Conservation (phyloP, 1,140 invertebrate genomes). For the Lepidurus packardi region DNA sequence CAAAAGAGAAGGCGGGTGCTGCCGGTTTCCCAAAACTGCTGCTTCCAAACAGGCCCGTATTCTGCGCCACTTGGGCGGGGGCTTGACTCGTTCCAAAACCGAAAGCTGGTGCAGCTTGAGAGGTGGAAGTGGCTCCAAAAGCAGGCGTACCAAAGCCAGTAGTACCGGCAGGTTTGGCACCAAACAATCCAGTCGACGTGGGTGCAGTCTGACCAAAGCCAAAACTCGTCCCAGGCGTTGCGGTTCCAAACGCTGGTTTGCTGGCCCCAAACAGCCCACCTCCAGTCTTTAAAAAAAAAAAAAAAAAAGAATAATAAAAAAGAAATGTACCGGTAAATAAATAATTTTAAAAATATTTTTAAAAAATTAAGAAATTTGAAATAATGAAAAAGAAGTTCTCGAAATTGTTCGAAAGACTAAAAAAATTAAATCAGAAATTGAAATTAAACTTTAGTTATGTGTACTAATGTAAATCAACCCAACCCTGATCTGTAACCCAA, state of each 20-base stretch:
- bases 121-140: constrained; percentile 34
- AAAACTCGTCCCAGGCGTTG: constrained; percentile 45
- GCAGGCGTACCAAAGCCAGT: constrained; percentile 34
- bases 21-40: constrained; percentile 33
- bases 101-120: constrained; percentile 39
- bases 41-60: constrained; percentile 37
- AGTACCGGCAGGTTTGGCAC: constrained; percentile 41
- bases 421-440: too few species aligned
- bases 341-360: not conserved
- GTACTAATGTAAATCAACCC: too few species aligned
- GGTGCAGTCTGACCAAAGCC: constrained; percentile 43
- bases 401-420: not conserved
- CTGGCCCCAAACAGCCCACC: constrained; percentile 41
- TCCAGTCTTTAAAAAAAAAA: constrained; percentile 24
- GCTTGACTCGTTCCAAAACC: constrained; percentile 31
- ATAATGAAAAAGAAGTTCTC: not conserved
- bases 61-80: constrained; percentile 28
- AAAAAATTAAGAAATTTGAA: constrained; percentile 12
- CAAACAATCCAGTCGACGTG: constrained; percentile 43
- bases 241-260: constrained; percentile 43
- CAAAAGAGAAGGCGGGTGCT: constrained; percentile 46
- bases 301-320: too few species aligned
- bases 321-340: not conserved
- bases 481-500: too few species aligned
- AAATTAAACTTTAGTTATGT: too few species aligned